A percentile compares a stretch with the other conserved stretches of the same genome.
Conservation (phyloP, 2,113 vertebrate genomes). For the Hassar affinis region DNA sequence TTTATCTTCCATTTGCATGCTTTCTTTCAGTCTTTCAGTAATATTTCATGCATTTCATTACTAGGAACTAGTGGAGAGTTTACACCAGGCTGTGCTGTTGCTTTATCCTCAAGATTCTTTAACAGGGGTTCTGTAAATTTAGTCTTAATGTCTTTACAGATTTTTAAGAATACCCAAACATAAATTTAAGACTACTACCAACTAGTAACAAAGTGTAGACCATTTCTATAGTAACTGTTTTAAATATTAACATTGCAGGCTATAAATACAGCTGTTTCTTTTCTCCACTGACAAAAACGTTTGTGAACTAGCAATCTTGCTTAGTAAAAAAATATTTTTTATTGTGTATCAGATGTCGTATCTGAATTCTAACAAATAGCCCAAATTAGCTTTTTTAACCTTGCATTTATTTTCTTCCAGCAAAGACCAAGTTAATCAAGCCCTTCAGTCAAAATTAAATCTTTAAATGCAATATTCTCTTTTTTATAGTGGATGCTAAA, state of each 20-base stretch:
- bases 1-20: background rate
- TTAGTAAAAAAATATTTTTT: no score
- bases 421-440: background rate
- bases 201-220: background rate
- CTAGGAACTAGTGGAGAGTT: background rate
- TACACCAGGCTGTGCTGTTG: background rate
- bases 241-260: no score
- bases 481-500: no score
- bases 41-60: slow-evolving; percentile 18
- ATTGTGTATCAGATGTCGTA: background rate
- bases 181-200: background rate
- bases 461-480: background rate
- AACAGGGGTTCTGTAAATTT: background rate
- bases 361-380: background rate
- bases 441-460: background rate
- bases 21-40: slow-evolving; percentile 14
- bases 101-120: slow-evolving; percentile 3
- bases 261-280: background rate
- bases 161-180: background rate
- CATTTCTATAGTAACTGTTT: background rate
- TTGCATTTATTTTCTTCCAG: background rate
- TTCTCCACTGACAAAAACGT: background rate
- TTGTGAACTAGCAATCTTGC: no score
- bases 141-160: no score
- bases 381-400: background rate